Base-by-base conservation (phyloP, 2,888 invertebrate species). In the Pharmacophagus antenor region DNA sequence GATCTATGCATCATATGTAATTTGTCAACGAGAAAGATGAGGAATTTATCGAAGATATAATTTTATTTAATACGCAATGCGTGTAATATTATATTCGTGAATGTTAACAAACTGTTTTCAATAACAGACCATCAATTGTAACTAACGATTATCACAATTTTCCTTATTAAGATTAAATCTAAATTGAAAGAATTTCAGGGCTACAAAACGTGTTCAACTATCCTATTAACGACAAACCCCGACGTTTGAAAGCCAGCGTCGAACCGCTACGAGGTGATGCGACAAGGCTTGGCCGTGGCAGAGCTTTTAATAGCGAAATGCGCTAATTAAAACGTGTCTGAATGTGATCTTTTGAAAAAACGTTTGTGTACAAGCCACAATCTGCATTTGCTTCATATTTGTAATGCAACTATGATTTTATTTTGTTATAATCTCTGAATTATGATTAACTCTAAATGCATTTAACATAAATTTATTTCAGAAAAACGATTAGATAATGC, bases 131-230 rank as follows among this genome's bases (percentile, higher is more conserved):
- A n/a, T n/a, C n/a, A n/a, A 21, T 21, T 31, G 47, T 55, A 31
- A 55, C 31, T 37, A 22, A 37, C 48, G n/a, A n/a, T 22, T 37
- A 48, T 55, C 54, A 47, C 21, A 17, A 10, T 55, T 47, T 47
- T 55, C 20, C 20, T 7, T 15, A 18, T 44, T 7, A 10, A 12
- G 46, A 21, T 37, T n/a, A 37, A 5, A 2, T 37, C n/a, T n/a
- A 37, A 37, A 37, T n/a, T 37, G 3, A n/a, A 37, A n/a, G 37
- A n/a, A 37, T 3, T 37, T 37, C n/a, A n/a, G 15, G n/a, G 37
- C 37, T 37, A 37, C 4, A 15, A 37, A 37, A 37, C 6, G 37
- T n/a, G 7, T 37, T 37, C 15, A 37, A 37, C 37, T 37, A 37
- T 37, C 37, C 42, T 18, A 44, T 44, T 44, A 44, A 56, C 17